Base-by-base conservation (phyloP, 1,140 invertebrate species). In the Augochlora pura region DNA sequence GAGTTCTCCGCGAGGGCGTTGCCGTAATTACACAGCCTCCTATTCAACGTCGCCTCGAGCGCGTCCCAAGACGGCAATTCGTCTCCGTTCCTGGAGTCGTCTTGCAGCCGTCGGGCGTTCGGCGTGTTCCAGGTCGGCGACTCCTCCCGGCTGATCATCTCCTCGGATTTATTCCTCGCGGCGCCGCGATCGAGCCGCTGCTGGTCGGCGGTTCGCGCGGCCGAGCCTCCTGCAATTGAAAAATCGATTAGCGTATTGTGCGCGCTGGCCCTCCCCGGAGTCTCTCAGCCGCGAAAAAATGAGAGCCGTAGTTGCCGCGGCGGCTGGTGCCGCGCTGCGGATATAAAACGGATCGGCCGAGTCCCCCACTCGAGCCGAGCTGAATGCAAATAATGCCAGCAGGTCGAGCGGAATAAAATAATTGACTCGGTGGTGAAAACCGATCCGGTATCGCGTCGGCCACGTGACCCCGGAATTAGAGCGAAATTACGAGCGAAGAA, bases 61-160 rank as follows among this genome's bases (percentile, higher is more conserved):
- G 86, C 68, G 10, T 89, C 87, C 90, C 90, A 90, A 49, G 88
- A 88, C 10, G 89, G 86, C 67, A 89, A 80, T 66, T 78, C 81
- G 59, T 89, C 85, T 65, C 78, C 67, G 49, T 87, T 85, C 67
- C 52, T 76, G 54, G 59, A 38, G 12, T 83, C 74, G 70, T 81
- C 81, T 64, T 77, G 72, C 3, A 67, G 71, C 12, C 81, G 83
- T 39, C 78, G 79, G 60, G 78, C 63, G 46, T 85, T 76, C 39
- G 77, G 83, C 62, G 80, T 80, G 62, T 74, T 89, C 86, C 87
- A 90, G 57, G 85, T 88, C 32, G 88, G 87, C 9, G 87, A 89
- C 38, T 90, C 88, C 64, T 89, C 87, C 2, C 87, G 72, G 63
- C 88, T 89, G 80, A 85, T 86, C 83, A 85, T 83, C 65, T 89